Evolutionary conservation across 2,797 vertebrate genomes (phyloP).

Genomic region (Loriculus beryllinus): DNA sequence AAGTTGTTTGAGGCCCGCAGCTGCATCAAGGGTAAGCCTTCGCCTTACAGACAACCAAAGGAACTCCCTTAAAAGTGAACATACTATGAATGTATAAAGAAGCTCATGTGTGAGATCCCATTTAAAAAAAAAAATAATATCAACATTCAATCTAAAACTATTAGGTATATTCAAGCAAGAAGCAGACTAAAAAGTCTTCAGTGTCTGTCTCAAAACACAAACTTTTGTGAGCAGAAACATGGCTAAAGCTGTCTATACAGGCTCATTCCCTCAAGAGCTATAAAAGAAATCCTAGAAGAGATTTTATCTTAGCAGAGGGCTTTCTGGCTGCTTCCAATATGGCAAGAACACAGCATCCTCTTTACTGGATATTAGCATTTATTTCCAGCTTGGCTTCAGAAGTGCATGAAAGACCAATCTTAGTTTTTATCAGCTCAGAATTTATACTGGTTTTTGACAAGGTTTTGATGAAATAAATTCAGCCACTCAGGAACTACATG

Average conservation of each 20-base stretch:
- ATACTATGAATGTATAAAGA: neutral
- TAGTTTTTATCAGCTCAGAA: neutral
- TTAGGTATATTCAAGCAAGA: neutral
- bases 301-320: neutral
- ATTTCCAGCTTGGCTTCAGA: neutral
- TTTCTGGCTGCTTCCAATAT: neutral
- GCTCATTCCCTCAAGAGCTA: neutral
- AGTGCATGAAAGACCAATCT: conserved; percentile 12
- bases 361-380: neutral
- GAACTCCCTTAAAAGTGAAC: neutral
- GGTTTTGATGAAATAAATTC: conserved; percentile 20
- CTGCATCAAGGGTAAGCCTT: neutral
- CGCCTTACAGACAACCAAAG: neutral
- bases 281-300: neutral
- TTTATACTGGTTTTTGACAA: neutral
- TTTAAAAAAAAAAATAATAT: neutral
- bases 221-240: neutral
- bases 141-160: neutral
- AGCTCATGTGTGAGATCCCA: neutral
- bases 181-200: neutral
- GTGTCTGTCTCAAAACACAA: neutral
- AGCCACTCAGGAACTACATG: neutral
- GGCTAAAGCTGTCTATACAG: neutral
- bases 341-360: neutral
- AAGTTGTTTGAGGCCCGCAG: neutral